These are phyloP conservation scores for Plectropomus leopardus DNA, from an alignment of 2,113 vertebrate genomes.

Conservation along the genomic window DNA sequence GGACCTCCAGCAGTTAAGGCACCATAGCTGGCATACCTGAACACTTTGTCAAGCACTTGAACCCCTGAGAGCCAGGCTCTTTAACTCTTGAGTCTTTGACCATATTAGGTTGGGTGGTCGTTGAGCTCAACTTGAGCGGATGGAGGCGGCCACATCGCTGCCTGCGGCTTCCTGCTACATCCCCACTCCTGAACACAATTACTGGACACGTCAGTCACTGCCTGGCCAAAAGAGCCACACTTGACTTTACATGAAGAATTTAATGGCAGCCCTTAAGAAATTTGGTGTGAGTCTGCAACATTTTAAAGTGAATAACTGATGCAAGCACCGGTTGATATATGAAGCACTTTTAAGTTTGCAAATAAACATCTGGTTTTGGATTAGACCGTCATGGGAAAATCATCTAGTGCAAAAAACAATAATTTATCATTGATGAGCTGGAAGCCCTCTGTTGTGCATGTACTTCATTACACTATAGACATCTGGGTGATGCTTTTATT, in stretches of 20 bases:
- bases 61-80: constrained; percentile 30
- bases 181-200: constrained; percentile 51
- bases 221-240: constrained; percentile 17
- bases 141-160: constrained; percentile 44
- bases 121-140: constrained; percentile 45
- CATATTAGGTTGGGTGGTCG: constrained; percentile 68
- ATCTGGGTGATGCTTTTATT: constrained; percentile 16
- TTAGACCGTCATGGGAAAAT: too few relatives aligned
- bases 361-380: constrained; percentile 15
- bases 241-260: constrained; percentile 25
- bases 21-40: constrained; percentile 79
- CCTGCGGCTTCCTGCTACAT: constrained; percentile 35
- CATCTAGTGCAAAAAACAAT: too few relatives aligned
- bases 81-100: constrained; percentile 63
- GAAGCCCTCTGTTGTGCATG: neutral
- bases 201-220: constrained; percentile 36
- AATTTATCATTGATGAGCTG: too few relatives aligned
- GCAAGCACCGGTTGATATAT: too few relatives aligned
- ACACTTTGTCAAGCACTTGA: constrained; percentile 67
- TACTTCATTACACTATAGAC: constrained; percentile 11
- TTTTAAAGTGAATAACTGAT: too few relatives aligned
- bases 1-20: constrained; percentile 72
- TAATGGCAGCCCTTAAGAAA: neutral
- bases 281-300: neutral
- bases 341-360: neutral